These are phyloP conservation scores for Muntiacus reevesi DNA, from an alignment of 2,113 vertebrate genomes.

Conservation along the genomic window DNA sequence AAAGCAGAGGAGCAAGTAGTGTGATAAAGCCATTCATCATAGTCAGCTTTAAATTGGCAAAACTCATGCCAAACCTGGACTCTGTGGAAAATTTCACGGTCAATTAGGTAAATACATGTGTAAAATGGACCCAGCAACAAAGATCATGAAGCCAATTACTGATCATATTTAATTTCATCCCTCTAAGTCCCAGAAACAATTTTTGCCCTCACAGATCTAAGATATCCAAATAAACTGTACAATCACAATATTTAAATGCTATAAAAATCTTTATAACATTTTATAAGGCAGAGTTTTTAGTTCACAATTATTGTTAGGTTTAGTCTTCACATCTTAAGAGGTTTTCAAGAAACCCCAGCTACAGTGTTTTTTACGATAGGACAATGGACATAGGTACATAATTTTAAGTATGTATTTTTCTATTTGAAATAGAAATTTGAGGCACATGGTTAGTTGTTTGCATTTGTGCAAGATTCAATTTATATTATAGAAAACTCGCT, in stretches of 20 bases:
- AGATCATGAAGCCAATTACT: slow-evolving; percentile 84
- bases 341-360: background rate
- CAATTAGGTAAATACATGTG: slow-evolving; percentile 85
- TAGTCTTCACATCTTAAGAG: background rate
- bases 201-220: slow-evolving; percentile 57
- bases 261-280: slow-evolving; percentile 54
- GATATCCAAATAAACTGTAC: slow-evolving; percentile 67
- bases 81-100: slow-evolving; percentile 83
- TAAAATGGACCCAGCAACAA: slow-evolving; percentile 78
- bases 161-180: slow-evolving; percentile 84
- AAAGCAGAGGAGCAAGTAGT: slow-evolving; percentile 69
- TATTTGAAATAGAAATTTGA: slow-evolving; percentile 68
- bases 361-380: slow-evolving; percentile 30
- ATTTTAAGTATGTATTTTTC: slow-evolving; percentile 59
- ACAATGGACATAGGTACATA: background rate
- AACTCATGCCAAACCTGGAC: slow-evolving; percentile 70
- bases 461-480: slow-evolving; percentile 64
- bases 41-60: slow-evolving; percentile 76
- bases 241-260: slow-evolving; percentile 37
- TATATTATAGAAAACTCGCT: slow-evolving; percentile 71
- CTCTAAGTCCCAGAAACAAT: slow-evolving; percentile 76
- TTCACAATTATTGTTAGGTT: slow-evolving; percentile 41
- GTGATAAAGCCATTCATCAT: slow-evolving; percentile 81
- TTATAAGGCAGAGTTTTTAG: slow-evolving; percentile 48
- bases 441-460: slow-evolving; percentile 68